phyloP scores from a whole-genome alignment of 2,113 vertebrate genomes.

The Sebastes fasciatus region DNA sequence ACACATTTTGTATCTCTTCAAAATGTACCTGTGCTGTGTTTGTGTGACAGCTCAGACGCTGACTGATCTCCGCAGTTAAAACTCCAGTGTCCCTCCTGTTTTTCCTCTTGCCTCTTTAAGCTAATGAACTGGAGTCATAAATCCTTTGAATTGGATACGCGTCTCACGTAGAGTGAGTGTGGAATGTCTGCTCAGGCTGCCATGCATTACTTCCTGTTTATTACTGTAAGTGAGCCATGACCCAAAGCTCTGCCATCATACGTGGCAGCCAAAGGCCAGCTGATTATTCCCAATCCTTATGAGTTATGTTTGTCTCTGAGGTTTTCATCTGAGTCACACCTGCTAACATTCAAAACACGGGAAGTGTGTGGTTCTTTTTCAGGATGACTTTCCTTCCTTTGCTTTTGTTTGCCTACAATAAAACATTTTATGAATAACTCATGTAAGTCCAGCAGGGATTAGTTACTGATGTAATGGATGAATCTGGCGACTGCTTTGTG shows the following conservation, averaged over 20 bases:
- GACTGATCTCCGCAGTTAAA: too few relatives aligned
- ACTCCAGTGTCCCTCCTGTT: too few relatives aligned
- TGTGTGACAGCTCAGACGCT: too few relatives aligned
- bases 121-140: too few relatives aligned
- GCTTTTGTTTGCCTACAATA: not conserved
- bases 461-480: not conserved
- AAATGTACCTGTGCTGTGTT: too few relatives aligned
- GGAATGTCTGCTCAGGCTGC: not conserved
- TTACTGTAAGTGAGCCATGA: not conserved
- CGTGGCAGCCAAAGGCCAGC: not conserved
- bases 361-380: not conserved
- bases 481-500: too few relatives aligned
- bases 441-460: not conserved
- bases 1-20: too few relatives aligned
- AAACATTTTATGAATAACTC: not conserved
- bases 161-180: not conserved
- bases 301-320: not conserved
- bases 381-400: not conserved
- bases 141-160: too few relatives aligned
- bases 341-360: not conserved
- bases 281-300: not conserved
- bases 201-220: not conserved
- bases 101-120: too few relatives aligned
- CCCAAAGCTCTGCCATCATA: not conserved
- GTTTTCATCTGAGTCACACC: not conserved